Evolutionary conservation across 1,140 invertebrate genomes (phyloP).

Genomic region (Cyrtorhinus lividipennis): DNA sequence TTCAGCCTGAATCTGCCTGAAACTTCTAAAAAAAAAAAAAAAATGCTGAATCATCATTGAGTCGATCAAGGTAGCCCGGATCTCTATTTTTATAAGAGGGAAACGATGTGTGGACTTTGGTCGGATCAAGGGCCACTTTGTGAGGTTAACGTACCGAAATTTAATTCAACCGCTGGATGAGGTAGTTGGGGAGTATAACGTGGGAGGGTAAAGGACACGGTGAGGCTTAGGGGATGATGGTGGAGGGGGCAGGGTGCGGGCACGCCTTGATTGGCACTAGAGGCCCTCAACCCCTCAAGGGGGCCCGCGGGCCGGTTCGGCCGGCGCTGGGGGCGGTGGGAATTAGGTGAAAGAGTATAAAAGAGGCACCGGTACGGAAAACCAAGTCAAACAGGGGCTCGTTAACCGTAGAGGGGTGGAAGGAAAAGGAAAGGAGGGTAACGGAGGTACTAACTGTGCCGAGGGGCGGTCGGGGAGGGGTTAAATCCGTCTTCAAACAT

Average conservation of each 20-base stretch:
- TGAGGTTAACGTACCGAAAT: slow-evolving; percentile 6
- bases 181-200: too few relatives aligned
- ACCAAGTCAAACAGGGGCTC: slow-evolving; percentile 19
- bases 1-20: too few relatives aligned
- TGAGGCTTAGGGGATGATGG: slow-evolving; percentile 1
- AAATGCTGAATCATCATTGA: too few relatives aligned
- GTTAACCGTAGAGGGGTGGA: slow-evolving; percentile 16
- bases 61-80: too few relatives aligned
- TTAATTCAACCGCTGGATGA: slow-evolving; percentile 4
- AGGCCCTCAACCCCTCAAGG: not conserved
- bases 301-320: not conserved
- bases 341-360: slow-evolving; percentile 15
- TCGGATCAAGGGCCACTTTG: slow-evolving; percentile 10
- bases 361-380: slow-evolving; percentile 15
- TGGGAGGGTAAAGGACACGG: too few relatives aligned
- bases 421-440: slow-evolving; percentile 9
- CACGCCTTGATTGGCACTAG: not conserved
- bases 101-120: not conserved
- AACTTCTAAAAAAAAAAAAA: too few relatives aligned
- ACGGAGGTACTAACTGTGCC: too few relatives aligned
- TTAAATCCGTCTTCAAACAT: slow-evolving; percentile 20
- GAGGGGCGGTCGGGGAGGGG: too few relatives aligned
- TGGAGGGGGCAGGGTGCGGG: not conserved
- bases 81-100: too few relatives aligned
- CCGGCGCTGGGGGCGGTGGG: not conserved